phyloP scores from a whole-genome alignment of 2,113 vertebrate species.

The Chionomys nivalis region DNA sequence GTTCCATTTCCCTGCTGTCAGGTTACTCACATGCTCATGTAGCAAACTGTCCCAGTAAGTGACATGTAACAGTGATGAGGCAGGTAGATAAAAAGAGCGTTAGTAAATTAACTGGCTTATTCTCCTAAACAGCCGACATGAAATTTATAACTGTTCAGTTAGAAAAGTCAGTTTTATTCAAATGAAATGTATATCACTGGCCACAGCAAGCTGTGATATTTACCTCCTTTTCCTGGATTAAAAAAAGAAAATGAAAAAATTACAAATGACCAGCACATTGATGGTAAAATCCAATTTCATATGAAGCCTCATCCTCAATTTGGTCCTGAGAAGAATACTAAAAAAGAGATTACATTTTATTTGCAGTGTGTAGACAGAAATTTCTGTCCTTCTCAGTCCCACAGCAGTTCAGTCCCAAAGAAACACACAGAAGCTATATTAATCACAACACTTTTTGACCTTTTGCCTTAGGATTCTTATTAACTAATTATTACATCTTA shows the following conservation, averaged over 20 bases:
- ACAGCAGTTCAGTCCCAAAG: too few relatives aligned
- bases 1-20: neutral
- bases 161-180: neutral
- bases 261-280: neutral
- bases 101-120: neutral
- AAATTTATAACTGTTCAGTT: neutral
- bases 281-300: neutral
- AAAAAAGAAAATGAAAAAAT: neutral
- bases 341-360: neutral
- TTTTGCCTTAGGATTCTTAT: too few relatives aligned
- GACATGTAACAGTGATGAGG: neutral
- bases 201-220: neutral
- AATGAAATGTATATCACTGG: neutral
- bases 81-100: slow-evolving; percentile 8
- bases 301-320: neutral
- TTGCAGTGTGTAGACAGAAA: too few relatives aligned
- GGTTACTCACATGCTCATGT: neutral
- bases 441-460: too few relatives aligned
- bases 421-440: too few relatives aligned
- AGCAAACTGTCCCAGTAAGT: neutral
- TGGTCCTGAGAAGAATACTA: neutral
- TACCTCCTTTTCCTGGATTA: too few relatives aligned
- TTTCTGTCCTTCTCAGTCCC: too few relatives aligned
- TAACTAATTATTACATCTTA: too few relatives aligned
- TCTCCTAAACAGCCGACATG: neutral